A percentile compares a stretch with the other conserved stretches of the same genome.
These are phyloP conservation scores for Lycaena phlaeas DNA, from an alignment of 2,888 invertebrate genomes.

Conservation along the genomic window DNA sequence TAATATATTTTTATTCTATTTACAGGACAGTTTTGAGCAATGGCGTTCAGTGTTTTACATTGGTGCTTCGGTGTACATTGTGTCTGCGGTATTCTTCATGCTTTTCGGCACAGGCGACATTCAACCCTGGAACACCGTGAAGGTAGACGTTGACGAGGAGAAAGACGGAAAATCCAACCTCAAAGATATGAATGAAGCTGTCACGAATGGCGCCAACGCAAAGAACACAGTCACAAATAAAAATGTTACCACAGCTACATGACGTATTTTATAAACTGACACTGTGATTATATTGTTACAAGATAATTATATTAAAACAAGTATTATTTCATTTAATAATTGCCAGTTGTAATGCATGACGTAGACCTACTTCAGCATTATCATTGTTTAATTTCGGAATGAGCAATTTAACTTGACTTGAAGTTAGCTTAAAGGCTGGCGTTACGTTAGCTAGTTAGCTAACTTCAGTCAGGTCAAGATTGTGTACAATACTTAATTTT, in stretches of 20 bases:
- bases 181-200: conserved; percentile 26
- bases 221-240: conserved; percentile 33
- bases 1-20: conserved; percentile 20
- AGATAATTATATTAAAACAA: background rate
- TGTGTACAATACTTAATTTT: no score
- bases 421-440: no score
- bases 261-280: background rate
- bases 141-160: conserved; percentile 25
- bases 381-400: no score
- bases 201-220: conserved; percentile 29
- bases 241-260: conserved; percentile 5
- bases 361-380: no score
- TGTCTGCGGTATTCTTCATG: conserved; percentile 79
- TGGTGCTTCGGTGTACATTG: conserved; percentile 79
- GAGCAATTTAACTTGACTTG: no score
- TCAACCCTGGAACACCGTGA: conserved; percentile 78
- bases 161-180: conserved; percentile 22
- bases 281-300: background rate
- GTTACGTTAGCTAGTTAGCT: no score
- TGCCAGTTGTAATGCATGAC: no score
- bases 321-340: no score
- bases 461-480: no score
- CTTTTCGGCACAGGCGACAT: conserved; percentile 79
- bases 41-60: conserved; percentile 84
- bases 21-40: conserved; percentile 79